Base-by-base conservation (phyloP, 2,113 vertebrate genomes). In the Takifugu bimaculatus region DNA sequence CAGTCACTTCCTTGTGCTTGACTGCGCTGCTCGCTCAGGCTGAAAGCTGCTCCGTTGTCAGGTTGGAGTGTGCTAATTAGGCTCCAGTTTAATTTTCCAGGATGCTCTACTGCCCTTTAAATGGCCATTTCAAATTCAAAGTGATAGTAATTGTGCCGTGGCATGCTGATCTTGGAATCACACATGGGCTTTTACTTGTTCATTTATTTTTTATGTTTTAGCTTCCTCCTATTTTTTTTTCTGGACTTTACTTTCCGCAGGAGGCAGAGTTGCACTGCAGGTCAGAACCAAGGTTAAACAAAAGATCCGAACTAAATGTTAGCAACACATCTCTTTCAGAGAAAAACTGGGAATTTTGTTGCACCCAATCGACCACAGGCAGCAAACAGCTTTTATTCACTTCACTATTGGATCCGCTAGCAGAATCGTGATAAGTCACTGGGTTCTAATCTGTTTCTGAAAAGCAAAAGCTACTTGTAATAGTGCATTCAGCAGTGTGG, bases 51-150 rank as follows among this genome's bases (percentile, higher is more conserved):
- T 86, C 88, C 85, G 92, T 93, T 95, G 94, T 96, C 93, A 93
- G 91, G 89, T 93, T 94, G 90, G 92, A 93, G 91, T 90, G 91
- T 89, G 93, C 95, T 98, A 96, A 98, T 94, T 97, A 94, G 93
- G 91, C 91, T 91, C 90, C 89, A 90, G 92, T 93, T 93, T 96
- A 96, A 96, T 98, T 97, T 94, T 91, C 91, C 91, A 93, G 91
- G 94, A 93, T 93, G 92, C 89, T 94, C 93, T 92, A 82, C 90
- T 96, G 92, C 92, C 92, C 93, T 96, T 96, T 96, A 94, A 93
- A 95, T 93, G 90, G 92, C 92, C 90, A 96, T 96, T 97, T 96
- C 93, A 93, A 95, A 96, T 96, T 94, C 91, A 94, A 94, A 97
- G 92, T 92, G 93, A 94, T 92, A 91, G 91, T 94, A 94, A 93